Base-by-base conservation (phyloP, 2,888 invertebrate genomes). In the Gortyna flavago region DNA sequence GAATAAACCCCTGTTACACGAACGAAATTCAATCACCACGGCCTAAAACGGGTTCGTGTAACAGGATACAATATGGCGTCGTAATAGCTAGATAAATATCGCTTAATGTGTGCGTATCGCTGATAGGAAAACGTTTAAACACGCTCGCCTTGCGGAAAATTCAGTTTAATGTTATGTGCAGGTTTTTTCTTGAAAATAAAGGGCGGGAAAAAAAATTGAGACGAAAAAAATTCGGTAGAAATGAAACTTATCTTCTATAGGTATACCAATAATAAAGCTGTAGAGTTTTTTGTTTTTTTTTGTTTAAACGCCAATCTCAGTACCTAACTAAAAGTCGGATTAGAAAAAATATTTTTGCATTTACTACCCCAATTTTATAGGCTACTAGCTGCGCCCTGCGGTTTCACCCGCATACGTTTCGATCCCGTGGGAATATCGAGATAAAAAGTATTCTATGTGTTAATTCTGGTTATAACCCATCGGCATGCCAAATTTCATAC, bases 21-120 rank as follows among this genome's bases (percentile, higher is more conserved):
- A 75, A 77, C 38, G 54, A 83, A 77, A 85, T 83, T 78, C 77
- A 79, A 87, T 87, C 70, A 67, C 11, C 48, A 59, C 68, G 25
- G 59, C 73, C n/a, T 18, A 57, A 72, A 68, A 35, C 67, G 73
- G 41, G n/a, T 38, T 65, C 74, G 65, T 75, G 77, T 83, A 76
- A 68, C 71, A 72, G 62, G 72, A 68, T 44, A 71, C 67, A 76
- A 83, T 71, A 85, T 76, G 83, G 80, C 83, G 75, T 57, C 83
- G 72, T 76, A 75, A 85, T 69, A 68, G 59, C 35, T 41, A 77
- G 74, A 87, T 87, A 87, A 87, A 86, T 78, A 83, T 76, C 72
- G 54, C 44, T 54, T 78, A 86, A 86, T 76, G 86, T 25, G 76
- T 69, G 57, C 66, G 70, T 73, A 83, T 85, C 62, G 70, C 72